These are phyloP conservation scores for Pangasianodon gigas DNA, from an alignment of 2,113 vertebrate genomes.

Conservation along the genomic window DNA sequence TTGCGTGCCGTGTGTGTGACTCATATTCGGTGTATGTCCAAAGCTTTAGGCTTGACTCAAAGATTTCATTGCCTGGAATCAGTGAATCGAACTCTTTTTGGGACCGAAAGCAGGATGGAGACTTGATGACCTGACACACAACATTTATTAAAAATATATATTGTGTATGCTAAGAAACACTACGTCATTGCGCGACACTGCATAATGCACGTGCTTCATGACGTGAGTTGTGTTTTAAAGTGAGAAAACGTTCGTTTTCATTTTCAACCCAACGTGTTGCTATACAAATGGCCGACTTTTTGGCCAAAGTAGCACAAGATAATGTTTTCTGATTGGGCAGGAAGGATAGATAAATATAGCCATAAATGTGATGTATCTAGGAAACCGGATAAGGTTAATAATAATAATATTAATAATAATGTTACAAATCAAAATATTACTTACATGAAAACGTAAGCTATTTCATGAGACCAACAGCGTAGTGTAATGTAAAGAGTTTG, in stretches of 20 bases:
- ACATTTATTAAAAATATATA: not conserved
- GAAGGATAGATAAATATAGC: not conserved
- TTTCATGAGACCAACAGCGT: not conserved
- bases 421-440: not conserved
- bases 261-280: not conserved
- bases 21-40: not conserved
- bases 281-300: not conserved
- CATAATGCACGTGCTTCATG: not conserved
- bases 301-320: not conserved
- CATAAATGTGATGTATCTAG: not conserved
- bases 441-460: not conserved
- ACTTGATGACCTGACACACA: not conserved
- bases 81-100: not conserved
- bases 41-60: not conserved
- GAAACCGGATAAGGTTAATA: not conserved
- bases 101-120: not conserved
- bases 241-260: not conserved
- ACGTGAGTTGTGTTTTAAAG: not conserved
- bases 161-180: not conserved
- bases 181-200: not conserved
- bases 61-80: not conserved
- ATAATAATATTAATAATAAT: not conserved
- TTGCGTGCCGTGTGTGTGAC: not conserved
- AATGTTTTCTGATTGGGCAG: not conserved
- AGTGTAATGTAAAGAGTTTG: not conserved